Evolutionary conservation across 1,140 invertebrate species (phyloP), one percentile per base, ranked within the genome.

Genomic region (Cecropterus lyciades): DNA sequence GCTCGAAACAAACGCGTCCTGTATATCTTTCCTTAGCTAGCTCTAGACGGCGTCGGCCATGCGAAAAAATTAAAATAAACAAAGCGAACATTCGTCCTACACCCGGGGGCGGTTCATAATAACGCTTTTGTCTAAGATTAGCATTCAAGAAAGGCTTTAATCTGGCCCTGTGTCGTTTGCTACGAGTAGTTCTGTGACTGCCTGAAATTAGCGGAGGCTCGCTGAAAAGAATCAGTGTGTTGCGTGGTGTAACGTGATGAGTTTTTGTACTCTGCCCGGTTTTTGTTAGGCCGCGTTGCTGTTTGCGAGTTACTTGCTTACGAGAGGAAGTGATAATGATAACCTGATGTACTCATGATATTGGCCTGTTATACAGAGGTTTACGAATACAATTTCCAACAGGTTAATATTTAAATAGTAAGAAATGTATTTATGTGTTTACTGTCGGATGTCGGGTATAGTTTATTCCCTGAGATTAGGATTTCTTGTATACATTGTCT

Each of bases 61-160:
- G 87, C 83, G 85, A 85, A 90, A 88, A 90, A 88, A 90, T 88
- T 90, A 88, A 90, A 90, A 88, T 84, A 88, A 90, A 90, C 87
- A 90, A 90, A 80, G 74, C 69, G 74, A 77, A 79, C 80, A 79
- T 68, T 80, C 87, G 87, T 79, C 87, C 87, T 77, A 90, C 77
- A 90, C 84, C 87, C 87, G 72, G 65, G 63, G 85, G 87, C 85
- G 49, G 74, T 67, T 72, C 59, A 75, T 87, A 90, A 89, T 90
- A 88, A 89, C 79, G 77, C 85, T 84, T 89, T 90, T 90, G 87
- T 90, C 84, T 89, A 82, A 90, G 87, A 90, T 90, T 90, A 90
- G 85, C 82, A 87, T 80, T 83, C 82, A 90, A 87, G 85, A 85
- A 88, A 86, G 76, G 72, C 79, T 84, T 84, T 82, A 81, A 82